phyloP scores from a whole-genome alignment of 1,140 invertebrate species.

The Drosophila bocki region DNA sequence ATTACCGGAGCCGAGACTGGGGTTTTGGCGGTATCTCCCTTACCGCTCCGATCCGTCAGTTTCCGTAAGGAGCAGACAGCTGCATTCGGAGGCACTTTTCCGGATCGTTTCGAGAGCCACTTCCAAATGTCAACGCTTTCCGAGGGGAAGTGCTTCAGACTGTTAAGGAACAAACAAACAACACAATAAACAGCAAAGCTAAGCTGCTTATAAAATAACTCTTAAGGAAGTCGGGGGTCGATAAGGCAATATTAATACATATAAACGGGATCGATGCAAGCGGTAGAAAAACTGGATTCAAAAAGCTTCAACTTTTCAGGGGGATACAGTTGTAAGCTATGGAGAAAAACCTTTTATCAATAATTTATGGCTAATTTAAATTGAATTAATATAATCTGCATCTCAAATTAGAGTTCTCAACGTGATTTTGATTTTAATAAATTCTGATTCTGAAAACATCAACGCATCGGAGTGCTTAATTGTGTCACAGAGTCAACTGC shows the following conservation, averaged over 20 bases:
- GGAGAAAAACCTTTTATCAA: background rate
- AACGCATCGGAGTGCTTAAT: no score
- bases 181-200: background rate
- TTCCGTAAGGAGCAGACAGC: constrained; percentile 1
- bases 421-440: background rate
- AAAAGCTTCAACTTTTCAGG: background rate
- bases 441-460: background rate
- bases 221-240: background rate
- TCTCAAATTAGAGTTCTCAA: background rate
- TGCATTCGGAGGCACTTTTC: constrained; percentile 24
- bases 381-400: background rate
- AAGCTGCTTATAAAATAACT: background rate
- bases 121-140: constrained; percentile 26
- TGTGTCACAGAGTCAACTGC: background rate
- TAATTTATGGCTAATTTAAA: background rate
- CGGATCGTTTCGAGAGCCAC: constrained; percentile 14
- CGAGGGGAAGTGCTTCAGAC: constrained; percentile 4
- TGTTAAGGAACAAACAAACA: constrained; percentile 6
- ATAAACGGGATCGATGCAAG: background rate
- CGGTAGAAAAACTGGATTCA: background rate
- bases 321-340: background rate
- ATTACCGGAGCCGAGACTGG: constrained; percentile 1
- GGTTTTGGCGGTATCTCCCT: constrained; percentile 18
- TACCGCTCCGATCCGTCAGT: constrained; percentile 4
- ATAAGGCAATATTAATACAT: background rate